Evolutionary conservation across 2,888 invertebrate genomes (phyloP).

Genomic region (Idaea straminata): DNA sequence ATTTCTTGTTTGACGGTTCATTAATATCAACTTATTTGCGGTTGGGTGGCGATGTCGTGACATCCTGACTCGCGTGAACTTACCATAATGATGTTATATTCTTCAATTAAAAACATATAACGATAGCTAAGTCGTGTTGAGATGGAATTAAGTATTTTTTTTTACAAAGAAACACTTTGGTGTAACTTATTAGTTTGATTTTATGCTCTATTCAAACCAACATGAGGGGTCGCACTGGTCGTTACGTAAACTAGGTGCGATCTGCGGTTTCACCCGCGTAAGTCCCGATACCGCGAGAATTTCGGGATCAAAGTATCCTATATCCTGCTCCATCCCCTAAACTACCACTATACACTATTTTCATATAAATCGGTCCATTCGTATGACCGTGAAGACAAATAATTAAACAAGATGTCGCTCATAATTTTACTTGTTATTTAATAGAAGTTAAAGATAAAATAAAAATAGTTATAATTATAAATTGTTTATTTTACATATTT

Average conservation of each 20-base stretch:
- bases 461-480: slow-evolving; percentile 25
- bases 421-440: background rate
- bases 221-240: too few relatives aligned
- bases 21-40: background rate
- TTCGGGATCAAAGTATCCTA: too few relatives aligned
- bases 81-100: background rate
- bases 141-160: background rate
- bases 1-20: background rate
- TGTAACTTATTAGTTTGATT: background rate
- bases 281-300: too few relatives aligned
- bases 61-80: background rate
- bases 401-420: too few relatives aligned
- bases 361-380: too few relatives aligned
- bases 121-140: background rate
- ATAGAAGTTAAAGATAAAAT: slow-evolving; percentile 6
- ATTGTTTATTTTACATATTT: slow-evolving; percentile 74
- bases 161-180: background rate
- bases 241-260: too few relatives aligned
- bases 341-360: too few relatives aligned
- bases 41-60: background rate
- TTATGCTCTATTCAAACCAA: too few relatives aligned
- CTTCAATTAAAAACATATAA: background rate
- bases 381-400: too few relatives aligned
- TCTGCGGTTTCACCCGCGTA: too few relatives aligned
- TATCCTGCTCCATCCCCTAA: too few relatives aligned